Evolutionary conservation across 2,888 invertebrate genomes (phyloP).

Genomic region (Himalopsyche japonica): DNA sequence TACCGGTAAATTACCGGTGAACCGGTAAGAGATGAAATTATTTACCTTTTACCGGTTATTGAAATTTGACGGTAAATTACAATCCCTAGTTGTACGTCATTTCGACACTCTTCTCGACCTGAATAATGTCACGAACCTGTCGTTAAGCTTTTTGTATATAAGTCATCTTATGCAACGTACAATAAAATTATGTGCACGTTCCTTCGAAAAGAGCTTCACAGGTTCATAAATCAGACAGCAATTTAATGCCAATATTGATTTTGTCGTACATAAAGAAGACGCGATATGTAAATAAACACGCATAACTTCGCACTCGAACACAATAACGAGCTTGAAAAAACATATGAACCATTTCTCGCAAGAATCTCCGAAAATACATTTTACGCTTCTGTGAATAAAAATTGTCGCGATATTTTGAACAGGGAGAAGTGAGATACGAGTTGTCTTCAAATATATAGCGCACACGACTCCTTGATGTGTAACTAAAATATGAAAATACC

Average conservation of each 20-base stretch:
- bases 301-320: background rate
- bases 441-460: background rate
- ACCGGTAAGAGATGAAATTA: no score
- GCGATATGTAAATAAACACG: background rate
- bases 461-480: background rate
- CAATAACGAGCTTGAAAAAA: background rate
- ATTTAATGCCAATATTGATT: background rate
- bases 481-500: background rate
- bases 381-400: background rate
- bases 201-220: background rate
- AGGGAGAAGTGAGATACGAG: background rate
- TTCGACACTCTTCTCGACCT: no score
- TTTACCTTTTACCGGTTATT: no score
- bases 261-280: background rate
- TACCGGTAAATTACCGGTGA: no score
- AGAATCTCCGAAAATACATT: background rate
- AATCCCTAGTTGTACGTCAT: no score
- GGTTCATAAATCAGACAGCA: background rate
- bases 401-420: background rate
- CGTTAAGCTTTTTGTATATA: no score
- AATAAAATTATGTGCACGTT: no score
- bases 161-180: no score
- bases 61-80: no score
- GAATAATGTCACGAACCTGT: no score
- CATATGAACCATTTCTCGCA: background rate